Evolutionary conservation across 1,140 invertebrate species (phyloP), one percentile per base, ranked within the genome.

Genomic region (Macrobrachium nipponense): DNA sequence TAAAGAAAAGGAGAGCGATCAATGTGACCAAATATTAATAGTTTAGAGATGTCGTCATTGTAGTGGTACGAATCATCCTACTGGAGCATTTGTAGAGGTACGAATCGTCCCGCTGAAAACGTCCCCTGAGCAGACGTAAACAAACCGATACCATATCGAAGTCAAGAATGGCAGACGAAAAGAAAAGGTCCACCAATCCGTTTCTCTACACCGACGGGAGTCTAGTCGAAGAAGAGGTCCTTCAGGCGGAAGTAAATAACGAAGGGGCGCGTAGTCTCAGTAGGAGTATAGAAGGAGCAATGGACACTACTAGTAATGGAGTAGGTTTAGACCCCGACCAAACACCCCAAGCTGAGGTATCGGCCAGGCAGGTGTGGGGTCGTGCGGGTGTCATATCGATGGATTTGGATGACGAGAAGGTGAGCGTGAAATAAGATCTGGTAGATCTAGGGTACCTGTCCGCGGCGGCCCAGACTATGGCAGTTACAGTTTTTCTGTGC

Each of bases 141-240:
- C 51, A 51, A 51, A 51, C 51, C 51, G 51, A 51, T 51, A 51
- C 7, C 51, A 51, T 51, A 51, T 51, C 51, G 51, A 51, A 51
- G 51, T 51, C 1, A 51, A 51, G 51, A 51, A 51, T 51, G 51
- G 12, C 51, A 10, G 51, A 58, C 23, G 81, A 83, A 15, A 84
- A 64, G 62, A 84, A 84, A 51, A 84, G 75, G 44, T 84, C 82
- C 8, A 84, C 82, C 18, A 84, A 84, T 51, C 82, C 82, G 20
- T 84, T 84, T 64, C 51, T 84, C 18, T 84, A 84, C 82, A 84
- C 82, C 6, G 82, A 84, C 23, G 82, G 82, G 5, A 84, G 82
- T n/a, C 20, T 84, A 8, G 82, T 84, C 61, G 82, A 84, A 58
- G 73, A n/a, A 12, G 82, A 84, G 17, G 73, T 78, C 23, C 73